Percentiles rank a stretch among this genome's conserved stretches.
Evolutionary conservation across 2,113 vertebrate genomes (phyloP).

Genomic region (Dendropsophus ebraccatus): DNA sequence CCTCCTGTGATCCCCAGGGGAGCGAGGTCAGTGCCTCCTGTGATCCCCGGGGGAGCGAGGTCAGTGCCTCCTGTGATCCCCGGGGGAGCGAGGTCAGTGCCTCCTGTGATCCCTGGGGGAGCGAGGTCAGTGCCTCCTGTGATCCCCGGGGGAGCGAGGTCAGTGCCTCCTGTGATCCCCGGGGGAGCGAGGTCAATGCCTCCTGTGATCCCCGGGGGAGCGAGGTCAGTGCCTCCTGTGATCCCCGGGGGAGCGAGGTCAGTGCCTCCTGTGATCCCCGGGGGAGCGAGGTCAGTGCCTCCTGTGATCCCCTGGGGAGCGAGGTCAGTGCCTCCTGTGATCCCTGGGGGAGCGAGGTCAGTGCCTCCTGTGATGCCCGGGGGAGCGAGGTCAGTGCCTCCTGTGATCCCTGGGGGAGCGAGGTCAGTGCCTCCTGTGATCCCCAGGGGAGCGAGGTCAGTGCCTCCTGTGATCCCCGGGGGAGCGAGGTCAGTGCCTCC

Average conservation of each 20-base stretch:
- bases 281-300: slow-evolving; percentile 41
- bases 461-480: slow-evolving; percentile 44
- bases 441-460: slow-evolving; percentile 37
- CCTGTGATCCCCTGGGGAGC: slow-evolving; percentile 41
- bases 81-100: slow-evolving; percentile 41
- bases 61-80: slow-evolving; percentile 46
- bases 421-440: slow-evolving; percentile 45
- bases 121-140: slow-evolving; percentile 38
- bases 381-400: slow-evolving; percentile 37
- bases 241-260: slow-evolving; percentile 37
- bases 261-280: slow-evolving; percentile 42
- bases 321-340: slow-evolving; percentile 43
- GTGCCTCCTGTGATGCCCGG: slow-evolving; percentile 39
- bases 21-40: slow-evolving; percentile 40
- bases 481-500: slow-evolving; percentile 35
- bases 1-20: slow-evolving; percentile 35
- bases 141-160: slow-evolving; percentile 40
- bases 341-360: slow-evolving; percentile 38
- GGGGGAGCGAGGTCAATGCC: slow-evolving; percentile 43
- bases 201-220: slow-evolving; percentile 43
- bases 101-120: slow-evolving; percentile 43
- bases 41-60: slow-evolving; percentile 38
- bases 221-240: slow-evolving; percentile 41
- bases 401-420: slow-evolving; percentile 42
- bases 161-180: slow-evolving; percentile 40